Base-by-base conservation (phyloP, 2,113 vertebrate species). In the Gobio gobio region DNA sequence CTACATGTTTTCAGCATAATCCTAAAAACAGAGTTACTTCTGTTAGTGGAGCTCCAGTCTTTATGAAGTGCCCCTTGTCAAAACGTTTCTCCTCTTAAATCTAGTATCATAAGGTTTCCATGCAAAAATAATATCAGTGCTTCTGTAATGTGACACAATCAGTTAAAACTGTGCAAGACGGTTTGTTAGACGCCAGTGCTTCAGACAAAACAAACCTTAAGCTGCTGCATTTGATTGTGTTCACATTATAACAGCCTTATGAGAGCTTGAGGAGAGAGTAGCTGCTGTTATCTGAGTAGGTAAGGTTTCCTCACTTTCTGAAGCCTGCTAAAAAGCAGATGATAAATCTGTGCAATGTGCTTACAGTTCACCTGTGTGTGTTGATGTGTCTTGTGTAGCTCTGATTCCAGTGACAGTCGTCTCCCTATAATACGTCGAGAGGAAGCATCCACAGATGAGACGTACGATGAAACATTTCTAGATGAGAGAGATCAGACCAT, bases 321-420 rank as follows among this genome's bases (percentile, higher is more conserved):
- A 73, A 47, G 43, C 33, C 18, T 29, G 29, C 29, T 29, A 29
- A 29, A 29, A 29, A 59, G 56, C 56, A 59, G 40, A 45, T 72
- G 40, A 12, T 72, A 72, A 73, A 72, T 9, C 13, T 45, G 73
- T 10, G n/a, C 43, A 54, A 33, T n/a, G 12, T 72, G 64, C 20
- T 72, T 56, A 22, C 26, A 47, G 26, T 51, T 64, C 14, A 47
- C 40, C 2, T 61, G 43, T 66, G 51, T 87, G 58, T 87, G 63
- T 86, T 22, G 86, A 18, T 87, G 33, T 85, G 8, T 29, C 82
- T 26, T 88, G 81, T 84, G 45, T 85, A 99, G 97, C 92, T 97
- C 96, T 90, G 95, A 95, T 91, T 98, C 97, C 82, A 96, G 94
- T 88, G 97, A 98, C 92, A 98, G 96, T 93, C 96, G 91, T 82